These are phyloP conservation scores for Drosophila kanapiae DNA, from an alignment of 1,140 invertebrate genomes.

Conservation along the genomic window DNA sequence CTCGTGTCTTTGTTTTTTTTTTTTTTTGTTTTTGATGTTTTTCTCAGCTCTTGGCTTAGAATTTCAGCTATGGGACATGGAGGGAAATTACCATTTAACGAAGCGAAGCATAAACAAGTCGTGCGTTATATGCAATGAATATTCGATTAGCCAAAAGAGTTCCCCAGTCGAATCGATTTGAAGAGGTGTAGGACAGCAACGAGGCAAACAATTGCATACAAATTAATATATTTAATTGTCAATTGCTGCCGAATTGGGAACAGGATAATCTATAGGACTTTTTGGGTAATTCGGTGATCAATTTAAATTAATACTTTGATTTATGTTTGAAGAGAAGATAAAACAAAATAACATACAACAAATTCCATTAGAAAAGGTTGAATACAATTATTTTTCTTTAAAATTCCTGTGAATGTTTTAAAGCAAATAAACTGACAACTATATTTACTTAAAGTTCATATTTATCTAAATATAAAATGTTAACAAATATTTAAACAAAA, in stretches of 20 bases:
- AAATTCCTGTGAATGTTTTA: no score
- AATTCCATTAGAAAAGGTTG: no score
- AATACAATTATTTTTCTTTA: no score
- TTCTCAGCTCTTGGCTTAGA: conserved; percentile 55
- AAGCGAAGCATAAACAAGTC: conserved; percentile 65
- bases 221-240: conserved; percentile 56
- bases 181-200: conserved; percentile 61
- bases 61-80: conserved; percentile 70
- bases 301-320: neutral
- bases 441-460: neutral
- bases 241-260: conserved; percentile 5
- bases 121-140: conserved; percentile 74
- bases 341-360: no score
- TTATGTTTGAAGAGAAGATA: neutral
- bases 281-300: neutral
- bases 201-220: conserved; percentile 53
- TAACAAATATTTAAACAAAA: neutral
- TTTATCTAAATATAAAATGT: neutral
- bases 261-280: neutral
- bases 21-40: neutral
- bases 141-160: conserved; percentile 66
- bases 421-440: neutral
- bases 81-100: conserved; percentile 69
- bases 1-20: conserved; percentile 62
- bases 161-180: conserved; percentile 30